phyloP scores from a whole-genome alignment of 1,140 invertebrate genomes.

The Microplitis demolitor region DNA sequence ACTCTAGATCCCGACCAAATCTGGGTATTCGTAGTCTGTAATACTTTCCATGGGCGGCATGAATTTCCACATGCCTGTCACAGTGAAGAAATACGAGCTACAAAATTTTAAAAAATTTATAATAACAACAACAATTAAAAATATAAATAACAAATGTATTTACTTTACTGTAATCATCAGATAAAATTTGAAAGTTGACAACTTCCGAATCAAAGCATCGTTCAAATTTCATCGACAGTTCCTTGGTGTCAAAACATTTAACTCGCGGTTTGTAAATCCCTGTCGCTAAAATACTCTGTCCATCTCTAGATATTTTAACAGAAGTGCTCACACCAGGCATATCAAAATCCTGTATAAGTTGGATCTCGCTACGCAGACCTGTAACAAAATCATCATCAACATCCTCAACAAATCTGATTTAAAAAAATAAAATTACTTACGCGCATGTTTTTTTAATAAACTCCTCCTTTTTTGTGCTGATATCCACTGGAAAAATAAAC shows the following conservation, averaged over 20 bases:
- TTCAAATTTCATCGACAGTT: conserved; percentile 98
- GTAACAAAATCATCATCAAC: no score
- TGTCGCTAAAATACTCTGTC: conserved; percentile 89
- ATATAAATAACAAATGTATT: conserved; percentile 27
- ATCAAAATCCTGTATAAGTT: conserved; percentile 98
- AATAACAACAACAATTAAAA: background rate
- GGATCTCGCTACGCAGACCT: conserved; percentile 87
- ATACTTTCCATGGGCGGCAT: conserved; percentile 89
- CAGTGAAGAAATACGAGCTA: conserved; percentile 81
- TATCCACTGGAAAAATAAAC: conserved; percentile 79
- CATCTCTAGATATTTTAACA: conserved; percentile 88
- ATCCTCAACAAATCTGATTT: background rate
- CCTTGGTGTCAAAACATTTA: conserved; percentile 94
- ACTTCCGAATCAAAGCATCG: conserved; percentile 97
- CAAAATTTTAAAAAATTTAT: conserved; percentile 39
- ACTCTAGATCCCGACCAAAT: conserved; percentile 93
- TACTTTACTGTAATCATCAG: conserved; percentile 90
- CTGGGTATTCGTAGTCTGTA: conserved; percentile 91
- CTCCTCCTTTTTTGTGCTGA: conserved; percentile 85
- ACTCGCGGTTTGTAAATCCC: conserved; percentile 97
- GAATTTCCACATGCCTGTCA: conserved; percentile 93
- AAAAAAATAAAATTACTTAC: conserved; percentile 51
- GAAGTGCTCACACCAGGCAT: conserved; percentile 94
- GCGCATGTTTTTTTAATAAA: conserved; percentile 87
- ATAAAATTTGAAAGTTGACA: conserved; percentile 83